A percentile compares a stretch with the other conserved stretches of the same genome.
phyloP scores from a whole-genome alignment of 2,888 invertebrate genomes.

The Anthrax anthrax region DNA sequence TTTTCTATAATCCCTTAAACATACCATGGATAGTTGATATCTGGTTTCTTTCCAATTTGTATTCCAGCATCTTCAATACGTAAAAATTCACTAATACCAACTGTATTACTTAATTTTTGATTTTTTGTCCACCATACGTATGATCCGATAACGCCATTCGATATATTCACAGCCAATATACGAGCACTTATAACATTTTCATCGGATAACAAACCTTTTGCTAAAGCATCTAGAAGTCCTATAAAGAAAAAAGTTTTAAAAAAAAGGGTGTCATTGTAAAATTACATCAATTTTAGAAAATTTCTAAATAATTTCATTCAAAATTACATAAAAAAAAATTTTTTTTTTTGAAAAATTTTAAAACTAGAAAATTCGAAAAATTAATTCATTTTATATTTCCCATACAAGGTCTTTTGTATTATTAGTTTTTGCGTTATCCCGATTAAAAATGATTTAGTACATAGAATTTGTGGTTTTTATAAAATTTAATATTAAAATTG shows the following conservation, averaged over 20 bases:
- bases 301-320: too few species aligned
- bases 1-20: conserved; percentile 8
- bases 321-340: too few species aligned
- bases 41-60: conserved; percentile 49
- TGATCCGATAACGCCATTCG: conserved; percentile 42
- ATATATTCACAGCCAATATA: conserved; percentile 46
- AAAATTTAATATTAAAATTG: too few species aligned
- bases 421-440: too few species aligned
- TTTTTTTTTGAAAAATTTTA: too few species aligned
- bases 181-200: conserved; percentile 43
- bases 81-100: conserved; percentile 34
- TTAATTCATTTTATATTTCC: too few species aligned
- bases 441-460: too few species aligned
- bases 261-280: too few species aligned
- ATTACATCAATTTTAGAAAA: too few species aligned
- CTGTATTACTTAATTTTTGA: conserved; percentile 23
- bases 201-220: conserved; percentile 54
- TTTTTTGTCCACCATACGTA: conserved; percentile 45
- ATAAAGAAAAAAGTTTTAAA: conserved; percentile 15
- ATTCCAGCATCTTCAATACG: conserved; percentile 41
- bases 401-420: too few species aligned
- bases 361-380: too few species aligned
- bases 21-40: conserved; percentile 57
- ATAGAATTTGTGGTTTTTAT: too few species aligned
- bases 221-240: conserved; percentile 60